phyloP scores from a whole-genome alignment of 2,113 vertebrate species.

The Trogon melanurus region DNA sequence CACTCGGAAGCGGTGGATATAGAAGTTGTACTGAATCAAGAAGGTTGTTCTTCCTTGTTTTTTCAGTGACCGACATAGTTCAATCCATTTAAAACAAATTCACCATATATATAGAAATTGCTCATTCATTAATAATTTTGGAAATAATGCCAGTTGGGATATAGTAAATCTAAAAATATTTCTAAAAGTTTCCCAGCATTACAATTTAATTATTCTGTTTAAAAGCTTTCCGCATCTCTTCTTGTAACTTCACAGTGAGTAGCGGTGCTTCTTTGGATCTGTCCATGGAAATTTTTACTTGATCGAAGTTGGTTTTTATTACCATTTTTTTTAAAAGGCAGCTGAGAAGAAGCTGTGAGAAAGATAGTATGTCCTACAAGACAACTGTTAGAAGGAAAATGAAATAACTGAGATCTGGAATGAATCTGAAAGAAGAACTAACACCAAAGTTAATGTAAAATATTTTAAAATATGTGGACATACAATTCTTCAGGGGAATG shows the following conservation, averaged over 20 bases:
- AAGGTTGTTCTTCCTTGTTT: background rate
- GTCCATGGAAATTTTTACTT: background rate
- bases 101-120: background rate
- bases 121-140: background rate
- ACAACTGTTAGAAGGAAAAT: background rate
- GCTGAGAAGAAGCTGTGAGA: background rate
- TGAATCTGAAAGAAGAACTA: background rate
- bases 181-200: background rate
- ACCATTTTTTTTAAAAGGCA: background rate
- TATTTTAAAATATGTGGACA: background rate
- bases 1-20: background rate
- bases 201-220: background rate
- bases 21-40: background rate
- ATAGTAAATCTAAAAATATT: background rate
- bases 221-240: background rate
- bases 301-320: background rate
- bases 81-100: background rate
- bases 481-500: fast-evolving
- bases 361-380: background rate
- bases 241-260: background rate
- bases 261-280: background rate
- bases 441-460: background rate
- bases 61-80: background rate
- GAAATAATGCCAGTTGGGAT: background rate
- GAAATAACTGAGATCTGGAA: background rate